Percentiles rank a stretch among this genome's conserved stretches.
These are phyloP conservation scores for Drepanosiphum platanoidis DNA, from an alignment of 2,888 invertebrate species.

Conservation along the genomic window DNA sequence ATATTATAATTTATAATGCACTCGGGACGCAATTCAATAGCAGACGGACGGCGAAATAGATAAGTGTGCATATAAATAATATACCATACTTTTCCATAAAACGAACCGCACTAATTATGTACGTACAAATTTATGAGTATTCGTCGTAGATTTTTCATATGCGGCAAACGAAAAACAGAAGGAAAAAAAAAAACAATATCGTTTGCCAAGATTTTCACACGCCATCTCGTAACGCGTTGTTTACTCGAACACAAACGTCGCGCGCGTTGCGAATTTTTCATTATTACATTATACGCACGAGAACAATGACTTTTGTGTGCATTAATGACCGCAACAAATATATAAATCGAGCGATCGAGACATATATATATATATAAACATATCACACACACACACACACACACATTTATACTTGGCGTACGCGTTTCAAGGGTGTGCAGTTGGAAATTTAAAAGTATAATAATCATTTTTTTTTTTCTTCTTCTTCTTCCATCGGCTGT, in stretches of 20 bases:
- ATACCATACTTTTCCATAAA: not conserved
- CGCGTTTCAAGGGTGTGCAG: conserved; percentile 32
- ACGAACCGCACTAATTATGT: not conserved
- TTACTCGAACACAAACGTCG: not conserved
- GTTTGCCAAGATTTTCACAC: not conserved
- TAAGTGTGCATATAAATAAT: not conserved
- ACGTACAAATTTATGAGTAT: not conserved
- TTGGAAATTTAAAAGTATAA: conserved; percentile 51
- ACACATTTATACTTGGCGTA: no score
- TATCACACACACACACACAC: no score
- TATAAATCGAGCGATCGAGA: conserved; percentile 23
- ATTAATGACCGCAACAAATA: not conserved
- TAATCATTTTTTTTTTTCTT: not conserved
- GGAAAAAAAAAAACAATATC: not conserved
- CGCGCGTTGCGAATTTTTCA: not conserved
- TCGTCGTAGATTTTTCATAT: not conserved
- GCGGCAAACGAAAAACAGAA: not conserved
- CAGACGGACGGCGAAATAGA: no score
- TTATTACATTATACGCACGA: not conserved
- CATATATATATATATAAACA: no score
- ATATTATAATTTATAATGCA: no score
- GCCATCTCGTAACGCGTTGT: not conserved
- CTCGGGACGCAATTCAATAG: no score
- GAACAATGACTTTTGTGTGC: not conserved
- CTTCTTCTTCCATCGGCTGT: not conserved